These are phyloP conservation scores for Crepidodera aurea DNA, from an alignment of 2,888 invertebrate species.

Conservation along the genomic window DNA sequence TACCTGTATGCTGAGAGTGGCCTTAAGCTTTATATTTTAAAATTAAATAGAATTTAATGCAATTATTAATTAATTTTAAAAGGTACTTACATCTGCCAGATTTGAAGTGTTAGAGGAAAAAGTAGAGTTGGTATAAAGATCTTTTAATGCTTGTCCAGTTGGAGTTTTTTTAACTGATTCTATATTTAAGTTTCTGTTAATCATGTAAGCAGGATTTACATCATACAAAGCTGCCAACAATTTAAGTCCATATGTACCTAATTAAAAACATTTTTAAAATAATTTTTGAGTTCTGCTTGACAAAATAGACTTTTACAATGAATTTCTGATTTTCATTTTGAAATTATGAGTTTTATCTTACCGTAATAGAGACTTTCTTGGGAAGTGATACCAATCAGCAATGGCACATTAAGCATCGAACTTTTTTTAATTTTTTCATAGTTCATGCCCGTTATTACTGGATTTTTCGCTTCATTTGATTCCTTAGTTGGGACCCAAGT, in stretches of 20 bases:
- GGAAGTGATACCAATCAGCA: constrained; percentile 1
- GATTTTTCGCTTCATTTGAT: neutral
- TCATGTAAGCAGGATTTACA: neutral
- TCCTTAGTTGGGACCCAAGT: constrained; percentile 16
- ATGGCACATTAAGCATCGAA: neutral
- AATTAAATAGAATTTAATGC: no score
- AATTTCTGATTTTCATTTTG: no score
- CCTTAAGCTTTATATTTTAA: no score
- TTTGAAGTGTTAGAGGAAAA: neutral
- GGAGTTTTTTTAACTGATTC: neutral
- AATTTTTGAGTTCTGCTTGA: neutral
- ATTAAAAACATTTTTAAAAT: neutral
- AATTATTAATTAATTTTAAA: no score
- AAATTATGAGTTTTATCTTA: neutral
- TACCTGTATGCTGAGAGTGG: no score
- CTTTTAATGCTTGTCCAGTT: neutral
- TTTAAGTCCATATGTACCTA: neutral
- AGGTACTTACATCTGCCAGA: neutral
- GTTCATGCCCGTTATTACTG: neutral
- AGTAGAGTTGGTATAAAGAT: neutral
- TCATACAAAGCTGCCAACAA: neutral
- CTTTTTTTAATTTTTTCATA: constrained; percentile 1
- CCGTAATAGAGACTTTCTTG: constrained; percentile 8
- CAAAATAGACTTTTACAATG: no score
- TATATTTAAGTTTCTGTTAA: constrained; percentile 2